phyloP scores from a whole-genome alignment of 2,888 invertebrate genomes.

The Cryptosula pallasiana region DNA sequence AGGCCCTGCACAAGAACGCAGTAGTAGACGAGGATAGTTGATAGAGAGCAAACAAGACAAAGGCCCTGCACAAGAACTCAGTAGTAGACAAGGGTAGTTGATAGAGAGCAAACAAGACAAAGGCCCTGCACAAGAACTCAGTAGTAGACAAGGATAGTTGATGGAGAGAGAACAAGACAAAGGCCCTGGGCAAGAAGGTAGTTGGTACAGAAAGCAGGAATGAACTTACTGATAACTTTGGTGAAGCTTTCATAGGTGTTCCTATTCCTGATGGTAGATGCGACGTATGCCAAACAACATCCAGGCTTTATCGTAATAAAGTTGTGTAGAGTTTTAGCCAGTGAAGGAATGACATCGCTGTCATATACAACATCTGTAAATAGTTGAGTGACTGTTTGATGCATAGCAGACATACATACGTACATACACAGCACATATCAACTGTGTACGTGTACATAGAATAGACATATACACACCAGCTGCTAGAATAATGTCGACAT shows the following conservation, averaged over 20 bases:
- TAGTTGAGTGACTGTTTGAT: background rate
- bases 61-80: too few species aligned
- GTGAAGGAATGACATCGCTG: background rate
- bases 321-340: background rate
- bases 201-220: background rate
- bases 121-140: too few species aligned
- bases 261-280: slow-evolving; percentile 7
- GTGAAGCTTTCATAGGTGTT: background rate
- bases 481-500: slow-evolving; percentile 4
- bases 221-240: background rate
- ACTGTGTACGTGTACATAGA: too few species aligned
- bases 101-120: too few species aligned
- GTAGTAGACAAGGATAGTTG: too few species aligned
- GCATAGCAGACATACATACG: background rate
- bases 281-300: background rate
- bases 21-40: too few species aligned
- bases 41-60: too few species aligned
- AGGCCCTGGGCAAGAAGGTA: too few species aligned
- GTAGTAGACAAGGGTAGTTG: too few species aligned
- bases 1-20: too few species aligned
- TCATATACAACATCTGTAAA: slow-evolving; percentile 9
- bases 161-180: too few species aligned
- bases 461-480: slow-evolving; percentile 3
- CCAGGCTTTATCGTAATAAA: background rate
- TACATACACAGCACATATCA: too few species aligned